Conservation (phyloP, 2,797 vertebrate species). For the Dermochelys coriacea region DNA sequence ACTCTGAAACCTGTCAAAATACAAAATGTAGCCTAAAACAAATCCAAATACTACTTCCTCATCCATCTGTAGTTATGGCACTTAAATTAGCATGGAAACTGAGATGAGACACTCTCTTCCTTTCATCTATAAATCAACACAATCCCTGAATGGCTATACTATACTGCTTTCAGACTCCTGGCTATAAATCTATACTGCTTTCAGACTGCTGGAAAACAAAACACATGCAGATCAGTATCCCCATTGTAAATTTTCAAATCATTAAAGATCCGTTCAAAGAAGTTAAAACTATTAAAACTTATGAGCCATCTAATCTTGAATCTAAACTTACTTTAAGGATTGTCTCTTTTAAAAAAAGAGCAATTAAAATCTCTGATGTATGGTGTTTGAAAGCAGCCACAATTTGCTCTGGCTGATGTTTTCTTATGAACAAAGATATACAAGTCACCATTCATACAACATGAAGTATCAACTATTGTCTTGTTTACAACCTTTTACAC, state of each 20-base stretch:
- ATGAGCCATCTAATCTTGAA: neutral
- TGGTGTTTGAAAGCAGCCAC: neutral
- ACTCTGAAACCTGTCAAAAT: too few relatives aligned
- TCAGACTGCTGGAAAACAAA: constrained; percentile 8
- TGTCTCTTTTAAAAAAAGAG: neutral
- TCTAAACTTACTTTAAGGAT: constrained; percentile 23
- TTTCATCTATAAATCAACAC: neutral
- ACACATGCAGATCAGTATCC: constrained; percentile 7
- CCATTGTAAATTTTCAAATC: neutral
- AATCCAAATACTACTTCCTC: constrained; percentile 20
- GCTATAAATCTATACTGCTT: neutral
- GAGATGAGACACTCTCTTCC: constrained; percentile 16
- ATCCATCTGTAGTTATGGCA: neutral
- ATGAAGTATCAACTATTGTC: neutral
- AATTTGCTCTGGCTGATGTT: neutral
- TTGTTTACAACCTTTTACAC: neutral
- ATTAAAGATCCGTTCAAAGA: neutral
- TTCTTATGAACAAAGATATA: neutral
- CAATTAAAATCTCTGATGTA: neutral
- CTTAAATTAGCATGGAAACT: neutral
- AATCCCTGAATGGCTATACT: constrained; percentile 8
- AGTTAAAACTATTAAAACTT: constrained; percentile 20
- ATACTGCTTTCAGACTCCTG: neutral
- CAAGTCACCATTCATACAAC: neutral
- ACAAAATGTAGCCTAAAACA: constrained; percentile 27